Conservation (phyloP, 2,797 vertebrate genomes). For the Tragopan temminckii region DNA sequence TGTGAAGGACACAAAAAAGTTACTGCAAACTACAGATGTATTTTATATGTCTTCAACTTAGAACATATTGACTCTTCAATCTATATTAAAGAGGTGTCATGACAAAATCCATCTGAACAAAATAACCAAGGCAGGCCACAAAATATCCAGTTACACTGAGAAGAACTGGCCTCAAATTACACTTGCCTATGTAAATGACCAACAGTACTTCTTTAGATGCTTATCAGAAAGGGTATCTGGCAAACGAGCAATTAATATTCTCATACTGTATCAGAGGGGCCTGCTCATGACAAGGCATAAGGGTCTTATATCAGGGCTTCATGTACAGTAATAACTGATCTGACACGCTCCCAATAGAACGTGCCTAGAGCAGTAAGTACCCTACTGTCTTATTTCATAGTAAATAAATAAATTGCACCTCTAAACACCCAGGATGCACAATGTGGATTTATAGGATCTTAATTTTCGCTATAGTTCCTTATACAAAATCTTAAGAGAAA, state of each 20-base stretch:
- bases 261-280: background rate
- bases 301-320: background rate
- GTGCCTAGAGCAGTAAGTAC: background rate
- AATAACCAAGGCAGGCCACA: background rate
- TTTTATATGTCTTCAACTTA: background rate
- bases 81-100: background rate
- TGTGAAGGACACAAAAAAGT: background rate
- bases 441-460: background rate
- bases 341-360: background rate
- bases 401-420: background rate
- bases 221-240: background rate
- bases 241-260: background rate
- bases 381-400: background rate
- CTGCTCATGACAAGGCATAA: background rate
- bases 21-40: background rate
- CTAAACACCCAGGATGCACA: background rate
- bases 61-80: background rate
- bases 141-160: background rate
- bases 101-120: background rate
- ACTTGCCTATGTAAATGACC: background rate
- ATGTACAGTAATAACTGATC: background rate
- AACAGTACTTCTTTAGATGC: background rate
- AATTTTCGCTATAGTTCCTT: background rate
- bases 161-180: background rate
- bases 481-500: background rate